Evolutionary conservation across 2,888 invertebrate genomes (phyloP).

Genomic region (Macrosoma leucophasiata): DNA sequence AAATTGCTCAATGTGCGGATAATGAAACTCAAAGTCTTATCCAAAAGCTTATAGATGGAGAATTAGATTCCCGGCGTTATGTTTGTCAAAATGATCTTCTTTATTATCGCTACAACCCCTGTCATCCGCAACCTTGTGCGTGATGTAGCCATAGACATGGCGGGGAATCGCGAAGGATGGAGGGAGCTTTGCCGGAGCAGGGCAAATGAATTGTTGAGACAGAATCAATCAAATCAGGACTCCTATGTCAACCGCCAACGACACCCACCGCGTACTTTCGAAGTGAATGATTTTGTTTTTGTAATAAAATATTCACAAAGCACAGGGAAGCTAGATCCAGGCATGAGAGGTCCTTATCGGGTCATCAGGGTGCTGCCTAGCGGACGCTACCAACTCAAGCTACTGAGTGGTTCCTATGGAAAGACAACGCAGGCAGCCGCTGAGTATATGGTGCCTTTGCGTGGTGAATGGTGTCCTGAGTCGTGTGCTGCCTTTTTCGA

Average conservation of each 20-base stretch:
- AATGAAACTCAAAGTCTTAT: neutral
- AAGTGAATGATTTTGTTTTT: conserved; percentile 6
- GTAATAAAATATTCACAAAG: conserved; percentile 9
- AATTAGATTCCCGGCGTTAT: neutral
- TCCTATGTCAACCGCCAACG: neutral
- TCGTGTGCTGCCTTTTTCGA: conserved; percentile 7
- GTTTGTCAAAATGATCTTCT: neutral
- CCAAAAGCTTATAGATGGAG: neutral
- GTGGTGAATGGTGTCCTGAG: conserved; percentile 8
- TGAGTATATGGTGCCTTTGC: conserved; percentile 5
- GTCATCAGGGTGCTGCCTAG: conserved; percentile 8
- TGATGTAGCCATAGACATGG: too few species aligned
- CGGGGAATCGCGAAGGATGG: too few species aligned
- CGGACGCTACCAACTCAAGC: conserved; percentile 11
- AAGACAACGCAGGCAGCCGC: conserved; percentile 12
- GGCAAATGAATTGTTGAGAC: too few species aligned
- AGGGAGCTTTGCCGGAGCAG: too few species aligned
- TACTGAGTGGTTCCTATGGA: conserved; percentile 13
- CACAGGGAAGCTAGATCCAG: conserved; percentile 15
- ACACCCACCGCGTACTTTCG: neutral
- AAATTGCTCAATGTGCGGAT: neutral
- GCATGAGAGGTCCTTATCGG: conserved; percentile 17
- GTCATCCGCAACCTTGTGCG: too few species aligned
- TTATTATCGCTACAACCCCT: too few species aligned
- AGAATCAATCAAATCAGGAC: neutral